Percentiles rank a stretch among this genome's conserved stretches.
Evolutionary conservation across 2,797 vertebrate species (phyloP).

Genomic region (Epinephelus awoara): DNA sequence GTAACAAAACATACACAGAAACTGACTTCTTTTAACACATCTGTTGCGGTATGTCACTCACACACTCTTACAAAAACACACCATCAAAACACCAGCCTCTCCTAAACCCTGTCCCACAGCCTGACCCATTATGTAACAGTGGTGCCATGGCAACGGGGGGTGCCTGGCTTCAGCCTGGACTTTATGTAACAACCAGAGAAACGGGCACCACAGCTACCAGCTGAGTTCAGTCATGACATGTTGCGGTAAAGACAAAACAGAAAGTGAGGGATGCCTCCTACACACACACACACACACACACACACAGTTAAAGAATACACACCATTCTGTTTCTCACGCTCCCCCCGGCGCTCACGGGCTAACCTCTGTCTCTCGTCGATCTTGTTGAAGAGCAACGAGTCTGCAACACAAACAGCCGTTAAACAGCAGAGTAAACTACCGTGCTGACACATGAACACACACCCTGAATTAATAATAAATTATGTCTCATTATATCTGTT

Average conservation of each 20-base stretch:
- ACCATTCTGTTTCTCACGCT: conserved; percentile 93
- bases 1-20: conserved; percentile 16
- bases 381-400: conserved; percentile 88
- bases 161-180: conserved; percentile 65
- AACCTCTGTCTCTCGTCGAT: conserved; percentile 94
- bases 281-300: conserved; percentile 2
- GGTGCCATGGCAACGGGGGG: conserved; percentile 73
- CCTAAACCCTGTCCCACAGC: conserved; percentile 51
- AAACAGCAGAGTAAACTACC: conserved; percentile 3
- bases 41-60: conserved; percentile 4
- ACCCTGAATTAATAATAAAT: too few relatives aligned
- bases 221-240: conserved; percentile 58
- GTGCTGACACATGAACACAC: neutral
- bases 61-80: conserved; percentile 4
- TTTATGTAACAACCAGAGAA: conserved; percentile 78
- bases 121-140: conserved; percentile 71
- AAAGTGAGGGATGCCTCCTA: conserved; percentile 3
- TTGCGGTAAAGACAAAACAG: conserved; percentile 30
- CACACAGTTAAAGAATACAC: conserved; percentile 56
- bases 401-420: conserved; percentile 67
- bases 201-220: conserved; percentile 68
- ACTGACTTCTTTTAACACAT: conserved; percentile 5
- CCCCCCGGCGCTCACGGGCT: conserved; percentile 93
- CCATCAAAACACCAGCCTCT: conserved; percentile 41
- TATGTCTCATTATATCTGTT: neutral